Percentiles rank a stretch among this genome's conserved stretches.
phyloP scores from a whole-genome alignment of 1,140 invertebrate genomes.

The Plutomurus gul region DNA sequence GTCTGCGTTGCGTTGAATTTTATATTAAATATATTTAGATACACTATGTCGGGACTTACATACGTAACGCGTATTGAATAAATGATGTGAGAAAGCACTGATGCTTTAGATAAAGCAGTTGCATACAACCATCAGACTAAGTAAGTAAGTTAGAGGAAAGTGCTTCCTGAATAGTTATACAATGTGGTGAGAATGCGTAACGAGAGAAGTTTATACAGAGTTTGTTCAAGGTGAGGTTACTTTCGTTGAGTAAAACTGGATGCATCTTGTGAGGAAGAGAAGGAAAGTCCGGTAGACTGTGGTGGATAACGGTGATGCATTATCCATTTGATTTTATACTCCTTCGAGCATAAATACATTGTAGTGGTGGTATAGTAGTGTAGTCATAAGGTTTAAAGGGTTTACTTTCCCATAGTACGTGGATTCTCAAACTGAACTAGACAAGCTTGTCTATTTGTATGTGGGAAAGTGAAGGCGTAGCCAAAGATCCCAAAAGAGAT shows the following conservation, averaged over 20 bases:
- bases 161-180: conserved; percentile 17
- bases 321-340: conserved; percentile 9
- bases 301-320: conserved; percentile 6
- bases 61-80: no score
- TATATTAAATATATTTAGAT: no score
- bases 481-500: not conserved
- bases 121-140: not conserved
- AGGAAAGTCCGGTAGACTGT: not conserved
- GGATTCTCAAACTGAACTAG: not conserved
- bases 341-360: not conserved
- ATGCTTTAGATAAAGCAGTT: not conserved
- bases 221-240: not conserved
- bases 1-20: not conserved
- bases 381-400: no score
- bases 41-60: not conserved
- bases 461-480: not conserved
- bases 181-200: conserved; percentile 12
- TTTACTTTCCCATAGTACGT: no score
- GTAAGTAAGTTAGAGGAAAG: not conserved
- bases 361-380: no score
- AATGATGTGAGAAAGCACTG: not conserved
- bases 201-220: not conserved
- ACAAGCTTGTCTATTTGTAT: not conserved
- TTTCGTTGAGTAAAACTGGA: not conserved
- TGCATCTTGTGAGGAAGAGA: no score